These are phyloP conservation scores for Mirounga angustirostris DNA, from an alignment of 2,113 vertebrate species.

Conservation along the genomic window DNA sequence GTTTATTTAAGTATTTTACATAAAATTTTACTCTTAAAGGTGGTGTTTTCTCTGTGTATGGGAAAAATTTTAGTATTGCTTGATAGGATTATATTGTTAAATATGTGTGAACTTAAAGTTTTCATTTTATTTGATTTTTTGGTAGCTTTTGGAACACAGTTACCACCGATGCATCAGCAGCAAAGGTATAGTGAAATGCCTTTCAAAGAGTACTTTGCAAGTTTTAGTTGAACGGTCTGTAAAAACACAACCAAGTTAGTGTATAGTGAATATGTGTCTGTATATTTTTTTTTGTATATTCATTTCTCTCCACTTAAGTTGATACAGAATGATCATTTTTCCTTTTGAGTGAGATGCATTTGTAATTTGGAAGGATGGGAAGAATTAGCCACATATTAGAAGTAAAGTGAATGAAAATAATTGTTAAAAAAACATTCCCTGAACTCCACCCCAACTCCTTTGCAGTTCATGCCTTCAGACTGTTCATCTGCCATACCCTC, in stretches of 20 bases:
- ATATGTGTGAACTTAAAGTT: constrained; percentile 36
- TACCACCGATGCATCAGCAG: constrained; percentile 96
- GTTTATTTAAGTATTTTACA: constrained; percentile 5
- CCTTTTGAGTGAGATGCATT: constrained; percentile 20
- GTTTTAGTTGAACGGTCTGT: constrained; percentile 13
- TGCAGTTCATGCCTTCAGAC: background rate
- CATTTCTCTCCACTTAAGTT: background rate
- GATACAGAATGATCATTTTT: background rate
- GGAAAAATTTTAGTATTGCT: background rate
- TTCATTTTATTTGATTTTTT: constrained; percentile 56
- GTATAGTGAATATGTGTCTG: background rate
- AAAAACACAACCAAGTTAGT: background rate
- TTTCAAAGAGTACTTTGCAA: background rate
- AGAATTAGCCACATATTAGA: constrained; percentile 32
- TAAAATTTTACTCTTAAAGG: constrained; percentile 10
- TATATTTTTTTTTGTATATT: background rate
- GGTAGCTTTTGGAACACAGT: constrained; percentile 93
- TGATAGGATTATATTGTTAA: constrained; percentile 42
- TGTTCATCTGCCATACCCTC: background rate
- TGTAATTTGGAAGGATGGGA: background rate
- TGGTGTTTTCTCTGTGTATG: background rate
- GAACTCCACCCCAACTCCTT: background rate
- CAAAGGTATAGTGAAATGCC: constrained; percentile 89
- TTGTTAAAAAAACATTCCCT: background rate
- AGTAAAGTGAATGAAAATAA: background rate